A percentile compares a stretch with the other conserved stretches of the same genome.
These are phyloP conservation scores for Eumaeus atala DNA, from an alignment of 1,140 invertebrate genomes.

Conservation along the genomic window DNA sequence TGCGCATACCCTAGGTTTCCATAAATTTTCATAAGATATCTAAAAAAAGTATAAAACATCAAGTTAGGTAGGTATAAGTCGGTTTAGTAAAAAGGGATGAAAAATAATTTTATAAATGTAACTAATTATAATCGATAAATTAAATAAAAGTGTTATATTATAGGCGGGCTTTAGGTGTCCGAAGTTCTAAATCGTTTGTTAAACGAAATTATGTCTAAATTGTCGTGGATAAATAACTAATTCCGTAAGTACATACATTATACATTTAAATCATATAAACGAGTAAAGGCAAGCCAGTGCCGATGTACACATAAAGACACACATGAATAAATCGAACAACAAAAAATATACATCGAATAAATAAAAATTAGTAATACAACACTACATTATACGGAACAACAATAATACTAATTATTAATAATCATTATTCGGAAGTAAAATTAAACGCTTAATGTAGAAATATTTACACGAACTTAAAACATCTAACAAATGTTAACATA, in stretches of 20 bases:
- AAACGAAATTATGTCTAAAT: constrained; percentile 12
- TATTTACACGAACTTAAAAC: constrained; percentile 70
- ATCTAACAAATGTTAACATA: constrained; percentile 58
- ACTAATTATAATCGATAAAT: no score
- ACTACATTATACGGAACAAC: constrained; percentile 69
- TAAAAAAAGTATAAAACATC: no score
- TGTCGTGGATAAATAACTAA: constrained; percentile 12
- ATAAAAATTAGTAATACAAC: constrained; percentile 65
- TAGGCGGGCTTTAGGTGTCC: constrained; percentile 52
- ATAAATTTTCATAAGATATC: no score
- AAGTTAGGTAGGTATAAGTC: no score
- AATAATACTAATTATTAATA: constrained; percentile 60
- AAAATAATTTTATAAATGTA: no score
- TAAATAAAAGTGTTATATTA: not conserved
- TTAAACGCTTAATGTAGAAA: constrained; percentile 54
- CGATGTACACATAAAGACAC: constrained; percentile 33
- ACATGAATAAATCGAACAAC: constrained; percentile 46
- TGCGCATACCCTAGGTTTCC: no score
- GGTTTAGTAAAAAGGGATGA: no score
- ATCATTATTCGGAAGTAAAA: constrained; percentile 49
- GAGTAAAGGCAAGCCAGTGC: constrained; percentile 49
- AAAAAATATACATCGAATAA: constrained; percentile 66
- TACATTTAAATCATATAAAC: constrained; percentile 16
- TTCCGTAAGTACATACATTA: constrained; percentile 15
- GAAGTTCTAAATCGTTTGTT: constrained; percentile 36